Evolutionary conservation across 2,888 invertebrate genomes (phyloP), one percentile per base, ranked within the genome.

Genomic region (Euclidia mi): DNA sequence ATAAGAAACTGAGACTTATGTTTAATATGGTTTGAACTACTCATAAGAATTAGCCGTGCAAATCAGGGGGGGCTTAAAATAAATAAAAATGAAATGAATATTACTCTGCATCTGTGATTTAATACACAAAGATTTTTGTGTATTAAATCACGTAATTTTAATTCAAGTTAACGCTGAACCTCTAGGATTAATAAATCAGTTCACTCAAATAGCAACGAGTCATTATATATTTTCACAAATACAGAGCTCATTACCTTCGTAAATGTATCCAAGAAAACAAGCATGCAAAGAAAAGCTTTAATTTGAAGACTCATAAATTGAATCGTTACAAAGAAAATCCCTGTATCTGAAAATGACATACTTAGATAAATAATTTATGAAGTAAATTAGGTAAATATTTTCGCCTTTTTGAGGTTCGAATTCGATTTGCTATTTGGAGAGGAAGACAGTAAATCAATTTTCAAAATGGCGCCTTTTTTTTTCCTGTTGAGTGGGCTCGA

Each of bases 381-480:
- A 65, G 72, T 51, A 79, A 80, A 82, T 82, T 83, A 75, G 62
- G 79, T 71, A 79, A 82, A 82, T 81, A 83, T 82, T 82, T 79
- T 82, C 65, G 64, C 53, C 66, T 64, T 71, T 71, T 63, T 53
- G 61, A 47, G 61, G 72, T 68, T 66, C 42, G 40, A 57, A 71
- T 49, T 60, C 51, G 44, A 76, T 76, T n/a, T 34, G 52, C 10
- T 49, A 47, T 52, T 51, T 32, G 20, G 9, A 31, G 38, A 38
- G 2, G 1, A 38, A 56, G 0, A 9, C 69, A 75, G 76, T 41
- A 73, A 53, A 52, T 14, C 68, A 17, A 56, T 25, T 65, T 17
- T 11, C 61, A 65, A 55, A 69, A 70, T 52, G 32, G 42, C 45
- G 47, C 31, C 37, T 47, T 43, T 48, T 48, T 48, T 49, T 38